Conservation (phyloP, 2,888 invertebrate species). For the Mylabris sibirica region DNA sequence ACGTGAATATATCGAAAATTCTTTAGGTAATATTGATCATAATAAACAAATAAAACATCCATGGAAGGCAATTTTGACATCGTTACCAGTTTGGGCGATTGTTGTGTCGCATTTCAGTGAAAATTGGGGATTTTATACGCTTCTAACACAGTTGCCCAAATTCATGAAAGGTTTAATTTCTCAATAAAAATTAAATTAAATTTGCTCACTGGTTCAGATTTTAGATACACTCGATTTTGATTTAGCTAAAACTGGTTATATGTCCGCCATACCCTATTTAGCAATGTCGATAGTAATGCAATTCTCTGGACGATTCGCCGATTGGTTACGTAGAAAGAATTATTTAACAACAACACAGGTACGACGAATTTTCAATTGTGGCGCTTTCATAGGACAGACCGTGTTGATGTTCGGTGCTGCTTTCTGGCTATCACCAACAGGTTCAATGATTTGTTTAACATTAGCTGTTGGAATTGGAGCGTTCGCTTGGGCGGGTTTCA, state of each 20-base stretch:
- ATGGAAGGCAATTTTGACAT: constrained; percentile 78
- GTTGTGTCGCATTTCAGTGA: constrained; percentile 85
- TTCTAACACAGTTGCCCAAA: constrained; percentile 82
- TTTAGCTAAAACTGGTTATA: constrained; percentile 79
- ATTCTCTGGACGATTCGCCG: constrained; percentile 83
- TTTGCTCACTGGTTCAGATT: constrained; percentile 42
- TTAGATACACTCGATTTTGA: constrained; percentile 77
- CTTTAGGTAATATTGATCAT: constrained; percentile 64
- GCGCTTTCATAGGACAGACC: constrained; percentile 79
- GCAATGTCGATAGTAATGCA: constrained; percentile 86
- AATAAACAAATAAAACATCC: constrained; percentile 70
- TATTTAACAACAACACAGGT: constrained; percentile 78
- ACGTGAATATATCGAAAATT: constrained; percentile 74
- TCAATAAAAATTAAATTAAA: background rate
- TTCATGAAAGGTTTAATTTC: constrained; percentile 72
- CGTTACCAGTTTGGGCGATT: constrained; percentile 84
- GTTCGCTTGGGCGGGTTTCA: constrained; percentile 92
- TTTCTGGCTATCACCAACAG: constrained; percentile 70
- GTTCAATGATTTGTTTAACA: constrained; percentile 82
- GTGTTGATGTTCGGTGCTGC: constrained; percentile 87
- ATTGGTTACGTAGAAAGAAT: constrained; percentile 73
- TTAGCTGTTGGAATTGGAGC: constrained; percentile 90
- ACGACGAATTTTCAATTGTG: constrained; percentile 72
- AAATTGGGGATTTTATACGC: constrained; percentile 90
- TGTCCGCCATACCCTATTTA: constrained; percentile 87